phyloP scores from a whole-genome alignment of 2,113 vertebrate genomes.

The Indicator indicator region DNA sequence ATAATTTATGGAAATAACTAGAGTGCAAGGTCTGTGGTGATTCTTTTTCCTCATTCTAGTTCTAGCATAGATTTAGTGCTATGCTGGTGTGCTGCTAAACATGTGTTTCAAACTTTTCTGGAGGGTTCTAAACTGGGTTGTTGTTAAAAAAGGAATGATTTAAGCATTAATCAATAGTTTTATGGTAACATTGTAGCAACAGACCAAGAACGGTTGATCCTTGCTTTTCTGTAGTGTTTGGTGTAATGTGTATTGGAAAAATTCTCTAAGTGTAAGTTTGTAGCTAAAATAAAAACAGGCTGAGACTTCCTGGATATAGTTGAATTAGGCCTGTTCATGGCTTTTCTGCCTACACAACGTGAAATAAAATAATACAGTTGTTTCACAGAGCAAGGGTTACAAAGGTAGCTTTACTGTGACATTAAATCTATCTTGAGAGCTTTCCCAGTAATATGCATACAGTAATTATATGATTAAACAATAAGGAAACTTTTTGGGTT shows the following conservation, averaged over 20 bases:
- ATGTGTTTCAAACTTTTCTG: not conserved
- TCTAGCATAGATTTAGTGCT: not conserved
- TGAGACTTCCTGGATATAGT: not conserved
- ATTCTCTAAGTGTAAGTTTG: not conserved
- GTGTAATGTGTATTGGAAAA: not conserved
- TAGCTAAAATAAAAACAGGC: not conserved
- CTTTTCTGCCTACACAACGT: not conserved
- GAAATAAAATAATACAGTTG: conserved; percentile 20
- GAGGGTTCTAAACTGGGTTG: not conserved
- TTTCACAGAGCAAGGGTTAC: not conserved
- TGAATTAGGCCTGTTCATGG: not conserved
- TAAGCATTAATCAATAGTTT: not conserved
- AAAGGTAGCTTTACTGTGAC: conserved; percentile 35
- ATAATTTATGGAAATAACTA: not conserved
- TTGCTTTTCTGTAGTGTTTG: not conserved
- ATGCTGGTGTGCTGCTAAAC: not conserved
- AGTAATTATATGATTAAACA: conserved; percentile 56
- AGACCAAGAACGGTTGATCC: not conserved
- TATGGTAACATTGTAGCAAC: not conserved
- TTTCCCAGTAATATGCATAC: conserved; percentile 43
- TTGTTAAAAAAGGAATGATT: not conserved
- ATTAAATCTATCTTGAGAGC: conserved; percentile 22
- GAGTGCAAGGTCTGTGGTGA: not conserved
- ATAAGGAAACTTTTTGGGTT: conserved; percentile 39
- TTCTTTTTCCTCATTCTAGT: not conserved